phyloP scores from a whole-genome alignment of 2,797 vertebrate genomes.

The Channallabes apus region DNA sequence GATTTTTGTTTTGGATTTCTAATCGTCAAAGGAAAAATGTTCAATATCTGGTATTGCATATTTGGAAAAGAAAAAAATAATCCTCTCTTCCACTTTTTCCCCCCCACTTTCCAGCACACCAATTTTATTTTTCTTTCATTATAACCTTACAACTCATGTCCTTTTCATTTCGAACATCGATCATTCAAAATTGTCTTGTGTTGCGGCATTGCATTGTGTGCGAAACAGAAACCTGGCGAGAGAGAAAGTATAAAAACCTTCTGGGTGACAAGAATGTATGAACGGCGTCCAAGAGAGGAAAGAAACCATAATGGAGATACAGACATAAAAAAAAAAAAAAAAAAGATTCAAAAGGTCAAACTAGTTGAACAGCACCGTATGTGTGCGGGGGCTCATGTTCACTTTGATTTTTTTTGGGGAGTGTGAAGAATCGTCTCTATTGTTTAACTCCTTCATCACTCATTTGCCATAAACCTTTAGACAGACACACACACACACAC shows the following conservation, averaged over 20 bases:
- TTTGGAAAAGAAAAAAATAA: not conserved
- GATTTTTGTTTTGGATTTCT: not conserved
- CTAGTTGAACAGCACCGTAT: not conserved
- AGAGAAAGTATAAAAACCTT: not conserved
- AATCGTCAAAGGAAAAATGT: not conserved
- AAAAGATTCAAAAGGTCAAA: not conserved
- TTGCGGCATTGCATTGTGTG: constrained; percentile 23
- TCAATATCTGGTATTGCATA: constrained; percentile 4
- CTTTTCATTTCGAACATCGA: constrained; percentile 40
- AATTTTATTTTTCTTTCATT: constrained; percentile 54
- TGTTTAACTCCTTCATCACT: constrained; percentile 28
- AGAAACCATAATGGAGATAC: not conserved
- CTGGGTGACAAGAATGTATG: not conserved
- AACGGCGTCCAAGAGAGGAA: not conserved
- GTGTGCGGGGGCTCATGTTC: not conserved
- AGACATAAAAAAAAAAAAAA: not conserved
- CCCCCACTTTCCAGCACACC: constrained; percentile 38
- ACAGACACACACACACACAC: not conserved
- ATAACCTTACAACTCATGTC: constrained; percentile 11
- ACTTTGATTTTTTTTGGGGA: not conserved
- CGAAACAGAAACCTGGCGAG: constrained; percentile 41
- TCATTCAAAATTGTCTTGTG: constrained; percentile 38
- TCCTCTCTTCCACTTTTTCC: not conserved
- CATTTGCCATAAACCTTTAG: not conserved
- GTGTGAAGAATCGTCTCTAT: constrained; percentile 8